phyloP scores from a whole-genome alignment of 2,888 invertebrate genomes.

The Laspeyria flexula region DNA sequence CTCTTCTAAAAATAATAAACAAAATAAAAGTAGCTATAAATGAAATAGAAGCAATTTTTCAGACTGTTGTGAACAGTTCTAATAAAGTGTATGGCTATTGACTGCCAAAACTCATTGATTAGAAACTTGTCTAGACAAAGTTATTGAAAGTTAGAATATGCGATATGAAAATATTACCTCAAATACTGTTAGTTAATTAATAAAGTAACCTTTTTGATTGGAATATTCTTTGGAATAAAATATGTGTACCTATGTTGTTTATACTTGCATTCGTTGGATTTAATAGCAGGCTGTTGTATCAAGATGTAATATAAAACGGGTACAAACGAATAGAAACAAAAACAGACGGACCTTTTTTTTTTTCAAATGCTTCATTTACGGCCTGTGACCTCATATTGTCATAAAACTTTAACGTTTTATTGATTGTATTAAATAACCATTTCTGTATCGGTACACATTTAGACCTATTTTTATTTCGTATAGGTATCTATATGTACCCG shows the following conservation, averaged over 20 bases:
- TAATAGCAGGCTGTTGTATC: conserved; percentile 14
- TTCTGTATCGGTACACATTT: too few species aligned
- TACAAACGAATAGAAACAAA: conserved; percentile 22
- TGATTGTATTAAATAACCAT: not conserved
- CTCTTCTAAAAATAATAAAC: too few species aligned
- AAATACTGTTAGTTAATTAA: conserved; percentile 1
- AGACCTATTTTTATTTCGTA: too few species aligned
- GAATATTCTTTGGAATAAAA: not conserved
- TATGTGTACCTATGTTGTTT: not conserved
- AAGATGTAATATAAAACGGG: conserved; percentile 28
- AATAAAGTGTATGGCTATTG: conserved; percentile 48
- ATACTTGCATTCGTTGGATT: not conserved
- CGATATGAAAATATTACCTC: conserved; percentile 21
- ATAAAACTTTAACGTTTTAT: not conserved
- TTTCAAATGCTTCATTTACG: conserved; percentile 13
- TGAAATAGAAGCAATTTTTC: conserved; percentile 33
- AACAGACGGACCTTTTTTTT: conserved; percentile 14
- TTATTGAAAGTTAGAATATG: conserved; percentile 25
- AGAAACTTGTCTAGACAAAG: conserved; percentile 56
- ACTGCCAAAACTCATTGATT: conserved; percentile 55
- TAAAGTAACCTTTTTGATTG: not conserved
- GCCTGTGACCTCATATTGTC: conserved; percentile 17
- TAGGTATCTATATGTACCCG: too few species aligned
- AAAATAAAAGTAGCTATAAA: conserved; percentile 7
- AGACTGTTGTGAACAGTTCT: conserved; percentile 24